Conservation (phyloP, 2,113 vertebrate species). For the Tyto alba region DNA sequence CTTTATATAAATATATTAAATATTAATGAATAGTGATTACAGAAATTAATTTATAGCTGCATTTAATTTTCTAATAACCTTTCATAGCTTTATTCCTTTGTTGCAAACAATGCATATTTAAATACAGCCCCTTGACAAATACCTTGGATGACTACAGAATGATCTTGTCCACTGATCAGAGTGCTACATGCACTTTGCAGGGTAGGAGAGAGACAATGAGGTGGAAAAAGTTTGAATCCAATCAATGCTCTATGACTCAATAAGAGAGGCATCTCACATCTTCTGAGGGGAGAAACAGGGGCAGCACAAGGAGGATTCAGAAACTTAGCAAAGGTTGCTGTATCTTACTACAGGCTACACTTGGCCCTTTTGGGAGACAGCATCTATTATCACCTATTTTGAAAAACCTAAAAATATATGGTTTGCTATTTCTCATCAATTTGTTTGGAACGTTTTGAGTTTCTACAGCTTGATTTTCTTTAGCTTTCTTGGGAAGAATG, state of each 20-base stretch:
- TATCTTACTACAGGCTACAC: neutral
- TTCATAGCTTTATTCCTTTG: slow-evolving; percentile 47
- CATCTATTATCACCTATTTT: neutral
- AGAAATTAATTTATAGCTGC: slow-evolving; percentile 74
- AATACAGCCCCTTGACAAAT: slow-evolving; percentile 28
- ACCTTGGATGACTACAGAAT: neutral
- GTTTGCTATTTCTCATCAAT: neutral
- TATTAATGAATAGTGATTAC: slow-evolving; percentile 73
- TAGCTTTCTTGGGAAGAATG: neutral
- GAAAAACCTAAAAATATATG: neutral
- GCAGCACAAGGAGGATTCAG: neutral
- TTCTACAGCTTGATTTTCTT: neutral
- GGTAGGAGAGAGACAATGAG: neutral
- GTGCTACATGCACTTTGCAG: neutral
- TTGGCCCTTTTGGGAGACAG: neutral
- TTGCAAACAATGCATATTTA: slow-evolving; percentile 49
- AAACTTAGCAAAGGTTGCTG: neutral
- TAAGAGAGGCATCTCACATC: neutral
- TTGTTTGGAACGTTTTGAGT: neutral
- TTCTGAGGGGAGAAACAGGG: neutral
- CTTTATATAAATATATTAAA: slow-evolving; percentile 77
- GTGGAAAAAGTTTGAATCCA: neutral
- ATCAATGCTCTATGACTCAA: neutral
- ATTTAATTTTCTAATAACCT: slow-evolving; percentile 69
- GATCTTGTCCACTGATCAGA: neutral